Evolutionary conservation across 2,797 vertebrate species (phyloP).

Genomic region (Florisuga fusca): DNA sequence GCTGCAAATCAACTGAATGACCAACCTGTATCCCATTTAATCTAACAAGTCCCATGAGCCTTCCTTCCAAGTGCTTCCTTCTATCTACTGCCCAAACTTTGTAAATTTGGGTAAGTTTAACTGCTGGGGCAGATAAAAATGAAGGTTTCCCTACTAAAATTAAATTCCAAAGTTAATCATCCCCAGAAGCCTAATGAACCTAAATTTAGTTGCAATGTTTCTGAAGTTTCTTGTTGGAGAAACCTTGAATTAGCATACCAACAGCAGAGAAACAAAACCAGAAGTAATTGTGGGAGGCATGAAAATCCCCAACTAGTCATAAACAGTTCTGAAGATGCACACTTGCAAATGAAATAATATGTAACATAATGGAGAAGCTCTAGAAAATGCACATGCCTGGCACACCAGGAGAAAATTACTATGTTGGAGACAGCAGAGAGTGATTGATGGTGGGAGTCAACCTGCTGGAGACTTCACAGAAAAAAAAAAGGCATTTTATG

Average conservation of each 20-base stretch:
- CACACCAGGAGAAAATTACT: background rate
- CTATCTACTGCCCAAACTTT: background rate
- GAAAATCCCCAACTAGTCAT: background rate
- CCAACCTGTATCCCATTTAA: background rate
- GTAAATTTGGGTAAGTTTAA: background rate
- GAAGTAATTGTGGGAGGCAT: background rate
- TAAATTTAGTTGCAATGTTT: background rate
- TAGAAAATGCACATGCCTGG: background rate
- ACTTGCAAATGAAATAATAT: background rate
- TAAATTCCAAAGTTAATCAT: background rate
- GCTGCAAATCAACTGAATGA: background rate
- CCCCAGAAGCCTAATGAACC: background rate
- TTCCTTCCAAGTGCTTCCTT: background rate
- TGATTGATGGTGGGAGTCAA: accelerated
- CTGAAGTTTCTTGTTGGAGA: background rate
- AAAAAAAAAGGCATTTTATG: background rate
- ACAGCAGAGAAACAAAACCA: background rate
- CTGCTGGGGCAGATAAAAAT: background rate
- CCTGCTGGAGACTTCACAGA: background rate
- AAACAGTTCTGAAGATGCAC: background rate
- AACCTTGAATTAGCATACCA: background rate
- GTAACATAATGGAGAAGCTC: background rate
- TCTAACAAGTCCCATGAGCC: background rate
- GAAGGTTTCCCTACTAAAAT: background rate
- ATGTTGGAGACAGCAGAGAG: background rate